Evolutionary conservation across 2,888 invertebrate genomes (phyloP).

Genomic region (Meghimatium bilineatum): DNA sequence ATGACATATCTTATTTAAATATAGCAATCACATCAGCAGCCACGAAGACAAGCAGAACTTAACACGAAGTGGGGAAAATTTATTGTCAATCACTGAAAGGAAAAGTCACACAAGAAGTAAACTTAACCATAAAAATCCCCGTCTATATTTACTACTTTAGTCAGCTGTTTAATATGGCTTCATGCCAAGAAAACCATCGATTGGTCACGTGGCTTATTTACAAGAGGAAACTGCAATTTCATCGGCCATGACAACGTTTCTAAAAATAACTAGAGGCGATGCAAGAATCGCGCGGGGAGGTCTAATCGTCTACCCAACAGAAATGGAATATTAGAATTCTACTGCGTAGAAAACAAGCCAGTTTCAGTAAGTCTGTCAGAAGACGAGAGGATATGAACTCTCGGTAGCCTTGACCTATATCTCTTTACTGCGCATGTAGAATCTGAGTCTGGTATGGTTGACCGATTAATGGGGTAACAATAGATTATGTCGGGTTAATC

Average conservation of each 20-base stretch:
- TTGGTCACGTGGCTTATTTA: conserved; percentile 2
- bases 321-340: neutral
- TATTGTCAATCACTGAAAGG: neutral
- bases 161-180: conserved; percentile 14
- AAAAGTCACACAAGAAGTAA: neutral
- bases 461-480: neutral
- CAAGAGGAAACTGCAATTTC: neutral
- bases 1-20: neutral
- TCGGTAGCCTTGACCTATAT: conserved; percentile 8
- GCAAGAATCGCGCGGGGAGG: too few relatives aligned
- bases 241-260: neutral
- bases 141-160: neutral
- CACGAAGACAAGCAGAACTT: neutral
- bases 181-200: neutral
- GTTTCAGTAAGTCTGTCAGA: too few relatives aligned
- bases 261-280: neutral
- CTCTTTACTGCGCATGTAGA: neutral
- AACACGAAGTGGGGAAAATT: neutral
- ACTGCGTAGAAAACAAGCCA: neutral
- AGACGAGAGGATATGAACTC: neutral
- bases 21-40: neutral
- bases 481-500: neutral
- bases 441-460: too few relatives aligned
- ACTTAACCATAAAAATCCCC: neutral
- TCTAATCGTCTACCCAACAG: neutral